Conservation (phyloP, 2,797 vertebrate genomes). For the Gallirallus australis region DNA sequence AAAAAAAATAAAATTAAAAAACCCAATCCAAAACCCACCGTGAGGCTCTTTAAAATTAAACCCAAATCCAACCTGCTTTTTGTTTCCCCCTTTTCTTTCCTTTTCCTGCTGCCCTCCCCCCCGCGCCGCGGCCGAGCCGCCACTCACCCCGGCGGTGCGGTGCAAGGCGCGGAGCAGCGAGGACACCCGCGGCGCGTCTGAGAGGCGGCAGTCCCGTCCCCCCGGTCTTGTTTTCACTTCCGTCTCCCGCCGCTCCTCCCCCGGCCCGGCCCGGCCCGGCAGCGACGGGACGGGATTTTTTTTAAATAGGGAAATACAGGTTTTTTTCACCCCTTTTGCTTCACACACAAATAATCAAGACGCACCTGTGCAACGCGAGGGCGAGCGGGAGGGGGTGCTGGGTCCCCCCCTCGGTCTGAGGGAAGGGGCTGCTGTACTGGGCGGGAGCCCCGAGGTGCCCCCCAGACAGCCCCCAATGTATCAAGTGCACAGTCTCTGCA, state of each 20-base stretch:
- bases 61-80: neutral
- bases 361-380: neutral
- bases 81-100: neutral
- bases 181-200: neutral
- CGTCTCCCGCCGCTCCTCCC: conserved; percentile 66
- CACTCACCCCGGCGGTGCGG: neutral
- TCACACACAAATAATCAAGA: too few species aligned
- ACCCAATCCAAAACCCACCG: neutral
- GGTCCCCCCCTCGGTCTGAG: too few species aligned
- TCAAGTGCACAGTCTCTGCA: accelerated
- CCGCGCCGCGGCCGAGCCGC: neutral
- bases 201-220: neutral
- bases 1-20: neutral
- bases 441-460: neutral
- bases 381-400: too few species aligned
- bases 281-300: neutral
- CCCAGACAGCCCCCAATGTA: accelerated
- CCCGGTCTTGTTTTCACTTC: conserved; percentile 59
- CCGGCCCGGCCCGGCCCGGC: neutral
- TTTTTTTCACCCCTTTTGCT: too few species aligned
- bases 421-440: neutral
- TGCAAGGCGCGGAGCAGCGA: neutral
- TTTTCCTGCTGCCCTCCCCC: too few species aligned
- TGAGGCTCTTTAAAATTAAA: neutral
- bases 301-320: accelerated